These are phyloP conservation scores for Ectropis crepuscularia DNA, from an alignment of 2,888 invertebrate species.

Conservation along the genomic window DNA sequence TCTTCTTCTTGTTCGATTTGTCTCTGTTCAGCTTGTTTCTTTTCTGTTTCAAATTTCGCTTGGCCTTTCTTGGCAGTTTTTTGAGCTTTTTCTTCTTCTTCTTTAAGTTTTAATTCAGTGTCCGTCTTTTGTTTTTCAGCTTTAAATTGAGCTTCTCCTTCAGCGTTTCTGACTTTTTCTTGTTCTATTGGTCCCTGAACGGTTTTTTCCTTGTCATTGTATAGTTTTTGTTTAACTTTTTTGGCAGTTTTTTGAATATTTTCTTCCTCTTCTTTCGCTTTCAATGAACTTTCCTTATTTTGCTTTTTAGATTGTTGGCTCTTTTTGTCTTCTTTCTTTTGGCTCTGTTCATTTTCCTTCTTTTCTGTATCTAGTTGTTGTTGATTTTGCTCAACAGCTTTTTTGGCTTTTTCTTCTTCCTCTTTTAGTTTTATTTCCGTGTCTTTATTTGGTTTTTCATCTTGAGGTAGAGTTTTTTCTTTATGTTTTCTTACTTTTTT, in stretches of 20 bases:
- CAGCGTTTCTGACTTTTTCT: too few species aligned
- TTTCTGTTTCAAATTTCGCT: conserved; percentile 10
- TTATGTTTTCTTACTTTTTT: conserved; percentile 7
- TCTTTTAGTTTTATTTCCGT: conserved; percentile 6
- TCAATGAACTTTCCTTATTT: neutral
- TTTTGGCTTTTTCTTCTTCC: conserved; percentile 3
- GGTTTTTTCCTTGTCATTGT: too few species aligned
- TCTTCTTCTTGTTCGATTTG: conserved; percentile 1
- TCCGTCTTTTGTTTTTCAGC: conserved; percentile 3
- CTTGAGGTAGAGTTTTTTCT: conserved; percentile 33
- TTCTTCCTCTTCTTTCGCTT: conserved; percentile 7
- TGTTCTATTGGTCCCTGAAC: too few species aligned
- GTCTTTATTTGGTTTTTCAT: neutral
- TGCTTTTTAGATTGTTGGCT: neutral
- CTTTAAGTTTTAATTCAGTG: conserved; percentile 2
- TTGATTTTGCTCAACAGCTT: too few species aligned
- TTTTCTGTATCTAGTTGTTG: too few species aligned
- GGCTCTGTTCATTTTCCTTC: too few species aligned
- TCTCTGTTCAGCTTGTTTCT: conserved; percentile 1
- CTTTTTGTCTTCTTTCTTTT: conserved; percentile 8
- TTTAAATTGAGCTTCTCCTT: neutral
- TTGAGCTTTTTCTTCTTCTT: neutral
- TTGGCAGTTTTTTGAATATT: neutral
- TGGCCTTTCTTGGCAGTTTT: conserved; percentile 29
- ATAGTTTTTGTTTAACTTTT: too few species aligned